Evolutionary conservation across 2,888 invertebrate species (phyloP), one percentile per base, ranked within the genome.

Genomic region (Drosophila neotestacea): DNA sequence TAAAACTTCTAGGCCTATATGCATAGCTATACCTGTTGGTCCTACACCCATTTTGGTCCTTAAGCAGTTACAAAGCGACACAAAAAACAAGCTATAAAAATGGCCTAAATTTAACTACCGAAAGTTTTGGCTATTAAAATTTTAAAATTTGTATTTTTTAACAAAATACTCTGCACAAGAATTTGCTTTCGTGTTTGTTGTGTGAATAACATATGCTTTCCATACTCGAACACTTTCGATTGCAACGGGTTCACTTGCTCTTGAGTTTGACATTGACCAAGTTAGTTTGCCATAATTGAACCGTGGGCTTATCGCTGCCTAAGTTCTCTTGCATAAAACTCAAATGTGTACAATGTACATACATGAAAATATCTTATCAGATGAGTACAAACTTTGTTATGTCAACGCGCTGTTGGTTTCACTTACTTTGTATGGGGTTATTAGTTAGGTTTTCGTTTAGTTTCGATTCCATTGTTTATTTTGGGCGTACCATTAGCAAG

Each of bases 271-370:
- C 84, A 86, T 78, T 81, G 81, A 80, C 86, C 81, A 84, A 86
- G 56, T 86, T 82, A 72, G 62, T 76, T 28, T 46, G 70, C 79
- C 67, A 51, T 76, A 85, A 83, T 79, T 85, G 70, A 78, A 73
- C 67, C 70, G 48, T 61, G 55, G 7, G 38, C 81, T 81, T 81
- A 81, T 81, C 86, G 66, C 62, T 50, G 41, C 51, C 55, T 65
- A 56, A 61, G 47, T 52, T 61, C 38, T 32, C 41, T 38, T 41
- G 77, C 36, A 51, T 36, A 39, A 44, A 34, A 6, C 28, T 32
- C 59, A 52, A 42, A 27, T 62, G 10, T 34, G 28, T 30, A 9
- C 22, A 22, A 22, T 32, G 36, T 50, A 73, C 27, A 44, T 11
- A 52, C 27, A 22, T 48, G 41, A 28, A 58, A 61, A 67, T 84